These are phyloP conservation scores for Archips xylosteana DNA, from an alignment of 2,888 invertebrate genomes.

Conservation along the genomic window DNA sequence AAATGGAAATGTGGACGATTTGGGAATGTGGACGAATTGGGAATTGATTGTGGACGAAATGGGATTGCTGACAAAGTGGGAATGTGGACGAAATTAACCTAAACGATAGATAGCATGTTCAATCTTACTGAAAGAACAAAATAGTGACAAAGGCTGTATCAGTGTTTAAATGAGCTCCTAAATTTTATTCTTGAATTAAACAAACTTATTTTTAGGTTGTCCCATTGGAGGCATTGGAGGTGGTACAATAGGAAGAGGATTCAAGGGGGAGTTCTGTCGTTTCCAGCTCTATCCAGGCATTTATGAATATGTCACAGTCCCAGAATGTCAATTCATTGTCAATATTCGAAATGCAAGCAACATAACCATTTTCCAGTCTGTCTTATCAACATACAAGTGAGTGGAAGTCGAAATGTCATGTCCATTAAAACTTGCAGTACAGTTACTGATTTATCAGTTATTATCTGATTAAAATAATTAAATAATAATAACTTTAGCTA, in stretches of 20 bases:
- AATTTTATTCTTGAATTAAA: conserved; percentile 25
- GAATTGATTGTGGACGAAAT: too few species aligned
- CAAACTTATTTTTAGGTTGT: conserved; percentile 83
- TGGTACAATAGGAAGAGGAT: conserved; percentile 95
- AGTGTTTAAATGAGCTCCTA: too few species aligned
- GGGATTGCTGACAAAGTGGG: too few species aligned
- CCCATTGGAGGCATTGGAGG: conserved; percentile 84
- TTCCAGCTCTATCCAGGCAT: conserved; percentile 95
- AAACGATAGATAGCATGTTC: too few species aligned
- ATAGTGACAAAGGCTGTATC: too few species aligned
- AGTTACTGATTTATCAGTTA: not conserved
- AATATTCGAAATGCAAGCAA: conserved; percentile 90
- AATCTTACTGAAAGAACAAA: too few species aligned
- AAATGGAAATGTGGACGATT: too few species aligned
- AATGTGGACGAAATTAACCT: too few species aligned
- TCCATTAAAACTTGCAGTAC: not conserved
- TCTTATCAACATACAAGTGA: conserved; percentile 91
- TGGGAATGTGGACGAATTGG: too few species aligned
- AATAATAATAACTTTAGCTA: conserved; percentile 1
- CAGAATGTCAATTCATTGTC: conserved; percentile 96
- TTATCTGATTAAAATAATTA: conserved; percentile 12
- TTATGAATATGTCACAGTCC: conserved; percentile 93
- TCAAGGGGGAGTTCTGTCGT: conserved; percentile 96
- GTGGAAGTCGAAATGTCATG: conserved; percentile 50
- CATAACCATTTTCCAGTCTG: conserved; percentile 91